Base-by-base conservation (phyloP, 2,888 invertebrate genomes). In the Synanthedon andrenaeformis region DNA sequence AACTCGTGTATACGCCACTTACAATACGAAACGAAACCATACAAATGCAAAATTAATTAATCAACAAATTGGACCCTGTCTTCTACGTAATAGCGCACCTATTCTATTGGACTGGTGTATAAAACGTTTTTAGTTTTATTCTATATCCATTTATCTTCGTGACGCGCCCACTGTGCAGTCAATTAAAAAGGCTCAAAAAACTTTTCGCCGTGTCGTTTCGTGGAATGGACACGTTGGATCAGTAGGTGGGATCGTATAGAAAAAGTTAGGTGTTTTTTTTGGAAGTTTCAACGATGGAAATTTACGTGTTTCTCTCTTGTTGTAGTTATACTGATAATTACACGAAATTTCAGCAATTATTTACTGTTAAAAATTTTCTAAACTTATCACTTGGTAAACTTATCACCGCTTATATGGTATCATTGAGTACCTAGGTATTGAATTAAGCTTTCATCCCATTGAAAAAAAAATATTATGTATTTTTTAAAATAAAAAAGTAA, bases 1-100 rank as follows among this genome's bases (percentile, higher is more conserved):
- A 74, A 71, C 64, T 62, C 74, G 56, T 73, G 74, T 74, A 63
- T 63, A 61, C 61, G 70, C 72, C 74, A 67, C 55, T 56, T 57
- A 59, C 74, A 72, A 65, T 61, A 57, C 60, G 54, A 61, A 59
- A 58, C 56, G 58, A 59, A 59, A 57, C 54, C 59, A 57, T 52
- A 57, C 58, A 56, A 56, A 35, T 35, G 55, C 59, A 49, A 56
- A 53, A 61, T 62, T 65, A 64, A 66, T 60, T 56, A 61, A 58
- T 58, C 57, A 56, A 45, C 51, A 23, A 64, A 59, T 61, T 51
- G 54, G 51, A 49, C 59, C 58, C 59, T 69, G 64, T 59, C 53
- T 54, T 52, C 53, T 54, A 35, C 19, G 10, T 0, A 0, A 8
- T 54, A 66, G 58, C 63, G 66, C 59, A 52, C 56, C 58, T 59